phyloP scores from a whole-genome alignment of 1,140 invertebrate genomes.

The Coenobita brevimanus region DNA sequence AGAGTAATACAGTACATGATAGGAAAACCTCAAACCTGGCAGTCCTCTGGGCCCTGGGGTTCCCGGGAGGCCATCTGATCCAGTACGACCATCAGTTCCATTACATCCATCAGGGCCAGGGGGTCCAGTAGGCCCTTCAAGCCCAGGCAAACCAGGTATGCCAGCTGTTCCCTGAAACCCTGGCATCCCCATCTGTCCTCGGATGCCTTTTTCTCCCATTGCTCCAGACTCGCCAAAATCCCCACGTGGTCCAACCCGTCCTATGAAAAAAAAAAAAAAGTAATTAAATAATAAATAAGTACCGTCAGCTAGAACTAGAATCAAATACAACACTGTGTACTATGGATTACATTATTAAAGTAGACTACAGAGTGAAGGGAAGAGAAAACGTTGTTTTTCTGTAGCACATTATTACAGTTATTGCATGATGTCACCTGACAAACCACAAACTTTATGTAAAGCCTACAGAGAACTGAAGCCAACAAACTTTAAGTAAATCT shows the following conservation, averaged over 20 bases:
- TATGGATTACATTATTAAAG: too few species aligned
- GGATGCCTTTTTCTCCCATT: slow-evolving; percentile 37
- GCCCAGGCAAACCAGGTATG: slow-evolving; percentile 46
- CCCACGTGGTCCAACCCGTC: not conserved
- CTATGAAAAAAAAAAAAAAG: slow-evolving; percentile 9
- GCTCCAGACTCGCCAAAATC: slow-evolving; percentile 41
- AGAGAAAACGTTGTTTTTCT: too few species aligned
- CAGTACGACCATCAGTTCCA: slow-evolving; percentile 20
- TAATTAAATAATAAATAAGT: too few species aligned
- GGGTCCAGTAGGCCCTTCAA: slow-evolving; percentile 24
- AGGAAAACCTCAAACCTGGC: slow-evolving; percentile 16
- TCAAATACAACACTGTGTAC: too few species aligned
- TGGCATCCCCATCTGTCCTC: slow-evolving; percentile 43
- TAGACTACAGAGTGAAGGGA: too few species aligned
- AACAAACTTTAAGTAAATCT: too few species aligned
- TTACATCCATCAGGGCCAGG: slow-evolving; percentile 35
- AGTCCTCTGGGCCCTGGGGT: slow-evolving; percentile 15
- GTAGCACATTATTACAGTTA: too few species aligned
- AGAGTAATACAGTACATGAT: not conserved
- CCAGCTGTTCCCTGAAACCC: slow-evolving; percentile 49
- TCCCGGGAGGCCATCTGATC: not conserved
- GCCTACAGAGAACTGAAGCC: too few species aligned
- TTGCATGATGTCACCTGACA: too few species aligned
- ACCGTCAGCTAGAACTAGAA: too few species aligned
- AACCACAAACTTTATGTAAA: too few species aligned